Evolutionary conservation across 2,888 invertebrate genomes (phyloP), one percentile per base, ranked within the genome.

Genomic region (Barypeithes pellucidus): DNA sequence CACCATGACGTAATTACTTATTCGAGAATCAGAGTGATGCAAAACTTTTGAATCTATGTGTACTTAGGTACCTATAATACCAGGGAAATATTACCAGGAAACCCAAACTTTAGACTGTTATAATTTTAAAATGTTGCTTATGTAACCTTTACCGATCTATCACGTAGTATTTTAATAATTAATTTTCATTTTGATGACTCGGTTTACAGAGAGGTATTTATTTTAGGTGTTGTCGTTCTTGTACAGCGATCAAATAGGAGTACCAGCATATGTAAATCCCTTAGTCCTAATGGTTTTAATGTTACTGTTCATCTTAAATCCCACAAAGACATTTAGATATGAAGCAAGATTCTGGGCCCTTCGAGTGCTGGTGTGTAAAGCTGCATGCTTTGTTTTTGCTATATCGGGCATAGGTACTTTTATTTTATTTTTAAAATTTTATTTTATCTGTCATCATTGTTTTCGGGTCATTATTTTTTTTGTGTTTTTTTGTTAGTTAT

Each of bases 321-420:
- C 99, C 0, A 89, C 98, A 60, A 94, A 93, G 82, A 94, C 97
- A 65, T 93, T 98, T 81, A 90, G 96, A 78, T 95, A 97, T 82
- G 95, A 97, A 84, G 97, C 98, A 0, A 88, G 98, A 76, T 96
- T 97, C 86, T 99, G 98, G 98, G 90, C 97, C 22, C 87, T 98
- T 63, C 91, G 93, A 85, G 94, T 97, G 80, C 89, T 96, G 87
- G 97, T 94, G 83, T 91, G 92, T 90, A 83, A 50, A 54, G 61
- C 41, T 73, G 73, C 70, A 62, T 72, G 75, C 36, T 69, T 73
- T 68, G 60, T 71, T 47, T 67, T 73, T 74, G 71, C 68, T 72
- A 62, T 69, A 36, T 63, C 62, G 52, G 12, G 54, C 33, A 66
- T 75, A 75, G 75, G 76, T 75, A 72, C 60, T 67, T 54, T 66